Base-by-base conservation (phyloP, 1,140 invertebrate species). In the Papilio polyxenes region DNA sequence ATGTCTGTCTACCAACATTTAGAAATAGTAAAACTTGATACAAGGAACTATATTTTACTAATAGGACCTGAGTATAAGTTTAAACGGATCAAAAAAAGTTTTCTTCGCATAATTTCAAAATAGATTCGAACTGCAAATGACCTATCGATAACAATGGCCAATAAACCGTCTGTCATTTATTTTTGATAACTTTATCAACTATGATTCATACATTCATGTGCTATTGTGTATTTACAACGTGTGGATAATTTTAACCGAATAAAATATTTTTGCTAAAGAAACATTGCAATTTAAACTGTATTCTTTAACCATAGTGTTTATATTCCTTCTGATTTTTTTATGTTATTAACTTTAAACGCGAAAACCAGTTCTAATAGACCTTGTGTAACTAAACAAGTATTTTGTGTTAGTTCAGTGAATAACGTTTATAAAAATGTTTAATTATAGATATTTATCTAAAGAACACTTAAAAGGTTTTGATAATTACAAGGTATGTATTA, bases 401-500 rank as follows among this genome's bases (percentile, higher is more conserved):
- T 31, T 31, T 1, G 2, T 62, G 8, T 65, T 65, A 13, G 23
- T 13, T 13, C 62, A 10, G 20, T 13, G 20, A 4, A 8, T 23
- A 11, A 65, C 20, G 20, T 11, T 11, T 23, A 4, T 13, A 23
- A 75, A 88, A 75, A 88, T 95, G 84, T 89, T 96, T 82, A 94
- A 96, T 85, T 94, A 95, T 75, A 95, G 97, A 88, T 98, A 98
- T 94, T 95, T 99, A 82, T 96, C 95, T 44, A 95, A 95, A 80
- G 96, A 97, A 85, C 97, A 98, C 89, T 95, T 99, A 59, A 95
- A 96, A 87, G 98, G 98, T 80, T 98, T 99, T 92, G 97, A 98
- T 92, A 97, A 97, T 92, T 98, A 99, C 91, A 98, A 98, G 96
- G 98, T 98, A 95, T 94, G 72, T 31, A 31, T 51, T 11, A 10